A percentile compares a stretch with the other conserved stretches of the same genome.
Evolutionary conservation across 2,888 invertebrate genomes (phyloP).

Genomic region (Caenorhabditis virilis): DNA sequence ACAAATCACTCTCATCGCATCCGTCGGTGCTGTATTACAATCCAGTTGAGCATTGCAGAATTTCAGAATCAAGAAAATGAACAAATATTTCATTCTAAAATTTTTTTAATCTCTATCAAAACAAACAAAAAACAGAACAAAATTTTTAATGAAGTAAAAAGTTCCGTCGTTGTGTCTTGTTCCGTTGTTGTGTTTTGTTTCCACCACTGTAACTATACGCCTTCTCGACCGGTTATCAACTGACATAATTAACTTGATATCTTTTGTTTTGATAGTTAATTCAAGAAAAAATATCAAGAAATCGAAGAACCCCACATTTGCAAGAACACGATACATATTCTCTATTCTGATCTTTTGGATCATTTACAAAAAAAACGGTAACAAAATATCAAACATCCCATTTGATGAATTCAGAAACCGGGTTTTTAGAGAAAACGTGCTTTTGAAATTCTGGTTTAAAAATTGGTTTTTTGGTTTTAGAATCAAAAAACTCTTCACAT

Average conservation of each 20-base stretch:
- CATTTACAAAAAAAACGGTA: too few species aligned
- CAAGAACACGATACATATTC: too few species aligned
- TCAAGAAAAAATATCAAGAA: too few species aligned
- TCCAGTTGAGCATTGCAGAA: conserved; percentile 17
- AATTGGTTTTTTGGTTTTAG: too few species aligned
- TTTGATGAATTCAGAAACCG: too few species aligned
- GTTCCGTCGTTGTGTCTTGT: background rate
- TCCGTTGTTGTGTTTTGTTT: conserved; percentile 3
- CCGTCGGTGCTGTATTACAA: conserved; percentile 40
- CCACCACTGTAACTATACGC: conserved; percentile 5
- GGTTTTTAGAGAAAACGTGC: too few species aligned
- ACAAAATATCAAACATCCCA: too few species aligned
- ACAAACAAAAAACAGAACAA: background rate
- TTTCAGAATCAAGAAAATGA: background rate
- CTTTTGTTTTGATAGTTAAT: too few species aligned
- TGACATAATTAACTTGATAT: background rate
- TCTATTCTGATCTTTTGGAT: too few species aligned
- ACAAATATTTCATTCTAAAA: background rate
- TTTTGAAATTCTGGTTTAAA: too few species aligned
- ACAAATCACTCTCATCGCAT: conserved; percentile 34
- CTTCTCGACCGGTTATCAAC: conserved; percentile 6
- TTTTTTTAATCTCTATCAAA: background rate
- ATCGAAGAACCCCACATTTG: too few species aligned
- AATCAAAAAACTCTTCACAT: too few species aligned
- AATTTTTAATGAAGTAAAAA: background rate